Evolutionary conservation across 2,797 vertebrate genomes (phyloP).

Genomic region (Psittacula derbiana): DNA sequence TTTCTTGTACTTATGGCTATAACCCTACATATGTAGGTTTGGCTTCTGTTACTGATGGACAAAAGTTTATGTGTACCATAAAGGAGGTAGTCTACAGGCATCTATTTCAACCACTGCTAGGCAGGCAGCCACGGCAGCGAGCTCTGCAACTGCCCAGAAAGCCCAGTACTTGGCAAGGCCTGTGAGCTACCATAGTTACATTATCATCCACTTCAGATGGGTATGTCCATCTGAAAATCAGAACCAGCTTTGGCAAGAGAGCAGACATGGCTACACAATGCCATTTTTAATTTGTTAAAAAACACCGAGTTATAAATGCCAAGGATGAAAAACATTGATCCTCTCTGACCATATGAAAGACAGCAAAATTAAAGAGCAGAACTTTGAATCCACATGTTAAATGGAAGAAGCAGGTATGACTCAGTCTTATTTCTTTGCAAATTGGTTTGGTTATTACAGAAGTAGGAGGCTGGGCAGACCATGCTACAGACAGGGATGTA

Average conservation of each 20-base stretch:
- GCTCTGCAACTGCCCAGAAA: neutral
- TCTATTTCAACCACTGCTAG: neutral
- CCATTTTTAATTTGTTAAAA: neutral
- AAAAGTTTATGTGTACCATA: neutral
- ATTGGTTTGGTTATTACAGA: neutral
- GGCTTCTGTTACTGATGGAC: neutral
- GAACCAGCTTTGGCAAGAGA: neutral
- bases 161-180: neutral
- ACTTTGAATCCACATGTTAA: neutral
- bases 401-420: neutral
- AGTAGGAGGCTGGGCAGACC: neutral
- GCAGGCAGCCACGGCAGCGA: neutral
- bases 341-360: neutral
- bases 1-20: neutral
- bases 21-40: neutral
- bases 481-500: neutral
- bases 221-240: neutral
- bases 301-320: neutral
- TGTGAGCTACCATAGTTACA: neutral
- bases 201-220: neutral
- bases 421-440: neutral
- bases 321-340: neutral
- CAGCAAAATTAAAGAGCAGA: neutral
- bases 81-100: neutral
- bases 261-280: rapidly evolving